Evolutionary conservation across 2,113 vertebrate species (phyloP).

Genomic region (Daboia siamensis): DNA sequence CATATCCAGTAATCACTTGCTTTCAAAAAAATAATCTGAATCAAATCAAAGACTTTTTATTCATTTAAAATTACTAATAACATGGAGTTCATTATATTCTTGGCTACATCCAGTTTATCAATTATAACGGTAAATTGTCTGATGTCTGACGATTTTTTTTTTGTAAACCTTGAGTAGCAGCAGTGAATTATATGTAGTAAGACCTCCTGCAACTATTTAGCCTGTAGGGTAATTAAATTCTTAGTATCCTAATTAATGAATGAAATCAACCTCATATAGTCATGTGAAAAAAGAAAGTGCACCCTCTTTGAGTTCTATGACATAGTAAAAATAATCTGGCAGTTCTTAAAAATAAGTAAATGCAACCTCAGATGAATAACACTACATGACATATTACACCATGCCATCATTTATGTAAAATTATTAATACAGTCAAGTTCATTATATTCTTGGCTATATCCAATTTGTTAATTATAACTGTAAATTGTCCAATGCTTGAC

Average conservation of each 20-base stretch:
- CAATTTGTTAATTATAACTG: not conserved
- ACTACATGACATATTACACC: not conserved
- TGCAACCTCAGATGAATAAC: not conserved
- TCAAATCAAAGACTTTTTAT: not conserved
- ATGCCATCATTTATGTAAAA: not conserved
- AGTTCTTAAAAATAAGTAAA: not conserved
- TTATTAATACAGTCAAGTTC: not conserved
- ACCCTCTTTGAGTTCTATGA: not conserved
- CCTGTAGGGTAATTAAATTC: not conserved
- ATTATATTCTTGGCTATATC: not conserved
- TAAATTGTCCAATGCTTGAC: not conserved
- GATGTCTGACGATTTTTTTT: not conserved
- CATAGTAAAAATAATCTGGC: not conserved
- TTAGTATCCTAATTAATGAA: not conserved
- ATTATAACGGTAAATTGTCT: not conserved
- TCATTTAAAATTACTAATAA: not conserved
- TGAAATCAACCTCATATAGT: not conserved
- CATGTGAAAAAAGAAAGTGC: not conserved
- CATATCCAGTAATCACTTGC: not conserved
- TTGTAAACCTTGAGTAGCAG: not conserved
- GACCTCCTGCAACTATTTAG: not conserved
- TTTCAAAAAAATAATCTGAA: not conserved
- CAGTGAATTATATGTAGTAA: not conserved
- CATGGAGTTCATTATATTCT: not conserved
- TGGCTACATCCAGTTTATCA: not conserved